Evolutionary conservation across 2,888 invertebrate species (phyloP).

Genomic region (Zootermopsis nevadensis): DNA sequence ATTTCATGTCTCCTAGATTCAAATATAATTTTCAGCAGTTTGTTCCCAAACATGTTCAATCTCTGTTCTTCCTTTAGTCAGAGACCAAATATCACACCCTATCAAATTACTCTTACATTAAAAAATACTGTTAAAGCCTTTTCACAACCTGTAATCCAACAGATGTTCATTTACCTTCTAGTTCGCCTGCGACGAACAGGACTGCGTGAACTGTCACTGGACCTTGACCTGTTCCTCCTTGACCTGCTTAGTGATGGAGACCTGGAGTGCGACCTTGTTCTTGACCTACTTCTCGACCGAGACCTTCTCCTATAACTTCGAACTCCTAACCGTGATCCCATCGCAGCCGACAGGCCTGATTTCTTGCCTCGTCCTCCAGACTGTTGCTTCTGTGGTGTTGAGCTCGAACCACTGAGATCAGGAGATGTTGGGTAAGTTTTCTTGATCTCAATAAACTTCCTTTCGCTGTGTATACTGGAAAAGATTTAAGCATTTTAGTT

Average conservation of each 20-base stretch:
- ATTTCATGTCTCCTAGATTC: no score
- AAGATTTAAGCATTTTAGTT: conserved; percentile 27
- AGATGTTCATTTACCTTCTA: conserved; percentile 54
- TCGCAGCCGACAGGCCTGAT: conserved; percentile 68
- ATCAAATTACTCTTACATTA: not conserved
- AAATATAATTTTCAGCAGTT: no score
- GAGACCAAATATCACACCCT: no score
- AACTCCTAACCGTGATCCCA: conserved; percentile 70
- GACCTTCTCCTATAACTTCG: conserved; percentile 66
- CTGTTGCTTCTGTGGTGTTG: conserved; percentile 56
- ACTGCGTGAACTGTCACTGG: conserved; percentile 48
- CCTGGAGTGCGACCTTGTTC: conserved; percentile 58
- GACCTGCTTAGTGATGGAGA: conserved; percentile 57
- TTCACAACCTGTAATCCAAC: not conserved
- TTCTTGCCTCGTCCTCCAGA: conserved; percentile 57
- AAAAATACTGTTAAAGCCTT: not conserved
- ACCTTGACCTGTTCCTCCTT: conserved; percentile 50
- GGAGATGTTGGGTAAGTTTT: conserved; percentile 48
- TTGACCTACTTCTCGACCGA: conserved; percentile 57
- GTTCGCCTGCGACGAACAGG: conserved; percentile 36
- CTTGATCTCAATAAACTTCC: conserved; percentile 53
- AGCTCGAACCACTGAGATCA: conserved; percentile 17
- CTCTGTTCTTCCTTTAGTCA: no score
- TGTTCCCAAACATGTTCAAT: no score
- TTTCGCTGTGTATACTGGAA: conserved; percentile 52